These are phyloP conservation scores for Epizoanthus rinbou DNA, from an alignment of 92 coral and sea anemone species.

Conservation along the genomic window DNA sequence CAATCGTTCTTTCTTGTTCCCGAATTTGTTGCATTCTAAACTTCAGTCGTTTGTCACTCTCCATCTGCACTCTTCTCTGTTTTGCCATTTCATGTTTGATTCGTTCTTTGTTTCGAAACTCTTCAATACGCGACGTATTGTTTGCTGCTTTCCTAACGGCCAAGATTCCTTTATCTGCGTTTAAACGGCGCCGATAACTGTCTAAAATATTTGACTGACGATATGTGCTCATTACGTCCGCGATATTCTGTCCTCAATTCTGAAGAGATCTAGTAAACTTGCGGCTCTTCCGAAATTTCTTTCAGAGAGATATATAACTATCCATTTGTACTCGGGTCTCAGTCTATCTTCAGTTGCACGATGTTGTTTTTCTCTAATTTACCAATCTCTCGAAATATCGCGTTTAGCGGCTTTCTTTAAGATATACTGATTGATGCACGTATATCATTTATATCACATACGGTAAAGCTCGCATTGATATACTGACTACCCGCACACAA, in stretches of 20 bases:
- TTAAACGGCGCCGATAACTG: slow-evolving; percentile 20
- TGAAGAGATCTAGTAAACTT: background rate
- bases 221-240: slow-evolving; percentile 6
- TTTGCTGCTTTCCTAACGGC: slow-evolving; percentile 3
- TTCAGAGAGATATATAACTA: too few species aligned
- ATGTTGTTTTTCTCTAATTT: too few species aligned
- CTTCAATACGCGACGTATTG: slow-evolving; percentile 13
- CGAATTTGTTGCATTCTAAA: slow-evolving; percentile 40
- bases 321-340: too few species aligned
- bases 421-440: too few species aligned
- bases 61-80: slow-evolving; percentile 32
- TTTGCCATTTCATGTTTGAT: slow-evolving; percentile 37
- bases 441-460: too few species aligned
- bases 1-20: slow-evolving; percentile 32
- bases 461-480: too few species aligned
- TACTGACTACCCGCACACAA: too few species aligned
- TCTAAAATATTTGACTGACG: slow-evolving; percentile 2
- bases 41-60: slow-evolving; percentile 30
- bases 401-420: too few species aligned
- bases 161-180: slow-evolving; percentile 20
- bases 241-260: background rate
- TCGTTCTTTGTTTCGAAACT: slow-evolving; percentile 29
- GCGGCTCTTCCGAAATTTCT: background rate
- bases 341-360: too few species aligned
- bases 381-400: too few species aligned